Base-by-base conservation (phyloP, 1,140 invertebrate genomes). In the Drosophila mojavensis region DNA sequence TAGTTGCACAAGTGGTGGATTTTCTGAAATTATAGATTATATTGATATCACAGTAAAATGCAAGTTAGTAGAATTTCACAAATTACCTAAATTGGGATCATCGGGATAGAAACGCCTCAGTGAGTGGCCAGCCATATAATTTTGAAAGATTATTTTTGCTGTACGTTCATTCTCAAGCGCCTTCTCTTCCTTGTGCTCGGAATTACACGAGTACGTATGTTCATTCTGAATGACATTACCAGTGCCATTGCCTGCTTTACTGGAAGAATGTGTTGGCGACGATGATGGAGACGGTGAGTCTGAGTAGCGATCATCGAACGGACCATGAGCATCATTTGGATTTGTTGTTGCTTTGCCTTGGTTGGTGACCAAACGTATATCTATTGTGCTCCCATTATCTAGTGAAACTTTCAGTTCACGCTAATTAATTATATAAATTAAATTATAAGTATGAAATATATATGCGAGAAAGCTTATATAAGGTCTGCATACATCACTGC, bases 321-420 rank as follows among this genome's bases (percentile, higher is more conserved):
- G 70, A 5, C 71, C 65, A 28, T 75, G 69, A 26, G 53, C 45
- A 64, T 79, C 68, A 30, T 72, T 68, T 17, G 79, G 88, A 69
- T 79, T 90, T 13, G 78, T 78, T 33, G 66, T 80, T 5, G 78
- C 88, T 20, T 79, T 90, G 11, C 91, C 91, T 26, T 92, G 86
- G 60, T 86, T 78, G 1, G 91, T 92, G 2, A 92, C 91, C 50
- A 92, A 48, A n/a, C 91, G 81, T 28, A 92, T 83, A 70, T 92
- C 91, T 15, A 92, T 88, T 58, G 91, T 91, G 60, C 91, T 86
- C 13, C 91, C 91, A 75, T 91, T 92, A 30, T 92, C 91, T 28
- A 92, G 58, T 0, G 90, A 91, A 7, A 92, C 85, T 4, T 77
- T 62, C 11, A 89, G 60, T 41, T 89, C 78, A 33, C 64, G 65